Evolutionary conservation across 2,888 invertebrate species (phyloP).

Genomic region (Andrena chrysosceles): DNA sequence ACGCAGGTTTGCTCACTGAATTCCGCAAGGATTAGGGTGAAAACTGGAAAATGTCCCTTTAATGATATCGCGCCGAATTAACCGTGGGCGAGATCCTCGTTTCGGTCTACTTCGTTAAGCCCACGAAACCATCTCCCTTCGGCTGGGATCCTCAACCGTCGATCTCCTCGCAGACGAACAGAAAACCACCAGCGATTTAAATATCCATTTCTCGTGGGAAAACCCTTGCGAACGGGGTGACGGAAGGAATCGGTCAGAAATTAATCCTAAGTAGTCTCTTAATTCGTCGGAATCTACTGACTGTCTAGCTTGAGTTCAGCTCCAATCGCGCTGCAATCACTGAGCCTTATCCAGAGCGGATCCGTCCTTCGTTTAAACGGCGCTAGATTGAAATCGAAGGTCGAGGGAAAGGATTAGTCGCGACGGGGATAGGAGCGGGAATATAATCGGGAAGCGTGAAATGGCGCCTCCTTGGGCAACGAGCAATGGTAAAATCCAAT

Average conservation of each 20-base stretch:
- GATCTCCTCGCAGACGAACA: neutral
- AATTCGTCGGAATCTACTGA: no score
- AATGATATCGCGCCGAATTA: constrained; percentile 83
- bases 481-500: constrained; percentile 85
- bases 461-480: constrained; percentile 80
- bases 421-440: constrained; percentile 46
- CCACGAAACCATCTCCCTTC: constrained; percentile 26
- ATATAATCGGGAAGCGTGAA: constrained; percentile 82
- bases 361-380: neutral
- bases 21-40: constrained; percentile 84
- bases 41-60: constrained; percentile 85
- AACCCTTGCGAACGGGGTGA: neutral
- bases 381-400: neutral
- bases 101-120: constrained; percentile 60
- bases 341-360: no score
- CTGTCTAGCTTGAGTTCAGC: no score
- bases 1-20: constrained; percentile 83
- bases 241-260: neutral
- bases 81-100: constrained; percentile 68
- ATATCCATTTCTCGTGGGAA: neutral
- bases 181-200: neutral
- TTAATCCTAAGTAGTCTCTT: no score
- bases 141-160: constrained; percentile 7
- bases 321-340: no score
- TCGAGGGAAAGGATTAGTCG: constrained; percentile 36